Conservation (phyloP, 2,113 vertebrate species). For the Craseonycteris thonglongyai region DNA sequence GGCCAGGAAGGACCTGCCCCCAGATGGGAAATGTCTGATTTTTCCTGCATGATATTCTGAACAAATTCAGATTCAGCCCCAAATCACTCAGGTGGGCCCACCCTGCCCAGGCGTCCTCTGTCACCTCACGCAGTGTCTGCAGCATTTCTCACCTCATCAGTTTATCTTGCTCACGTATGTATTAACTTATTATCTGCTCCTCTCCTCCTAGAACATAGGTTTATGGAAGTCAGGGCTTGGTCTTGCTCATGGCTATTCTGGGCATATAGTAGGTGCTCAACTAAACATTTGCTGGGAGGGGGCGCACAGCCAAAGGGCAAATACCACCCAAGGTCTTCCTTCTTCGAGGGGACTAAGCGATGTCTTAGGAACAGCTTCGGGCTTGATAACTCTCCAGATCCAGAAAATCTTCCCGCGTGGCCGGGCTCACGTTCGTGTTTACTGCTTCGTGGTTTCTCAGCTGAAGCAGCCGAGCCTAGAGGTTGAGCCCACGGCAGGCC, state of each 20-base stretch:
- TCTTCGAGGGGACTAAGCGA: neutral
- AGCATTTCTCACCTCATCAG: fast-evolving
- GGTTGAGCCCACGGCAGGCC: neutral
- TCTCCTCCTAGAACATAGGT: neutral
- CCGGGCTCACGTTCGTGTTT: neutral
- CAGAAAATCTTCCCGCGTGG: neutral
- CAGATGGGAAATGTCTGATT: neutral
- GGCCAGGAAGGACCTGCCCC: neutral
- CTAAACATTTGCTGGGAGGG: neutral
- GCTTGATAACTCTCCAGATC: neutral
- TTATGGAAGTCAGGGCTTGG: neutral
- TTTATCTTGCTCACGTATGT: neutral
- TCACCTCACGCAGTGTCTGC: too few species aligned
- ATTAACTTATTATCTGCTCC: too few species aligned
- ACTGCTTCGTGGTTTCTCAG: neutral
- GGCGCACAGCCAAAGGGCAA: neutral
- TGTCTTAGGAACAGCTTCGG: neutral
- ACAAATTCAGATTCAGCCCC: neutral
- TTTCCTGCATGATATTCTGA: neutral
- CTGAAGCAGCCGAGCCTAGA: neutral
- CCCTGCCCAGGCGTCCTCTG: fast-evolving
- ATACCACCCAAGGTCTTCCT: neutral
- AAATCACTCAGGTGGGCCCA: fast-evolving
- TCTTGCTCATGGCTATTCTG: neutral
- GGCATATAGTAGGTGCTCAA: neutral